Evolutionary conservation across 2,888 invertebrate genomes (phyloP), one percentile per base, ranked within the genome.

Genomic region (Cryptophagus acutangulus): DNA sequence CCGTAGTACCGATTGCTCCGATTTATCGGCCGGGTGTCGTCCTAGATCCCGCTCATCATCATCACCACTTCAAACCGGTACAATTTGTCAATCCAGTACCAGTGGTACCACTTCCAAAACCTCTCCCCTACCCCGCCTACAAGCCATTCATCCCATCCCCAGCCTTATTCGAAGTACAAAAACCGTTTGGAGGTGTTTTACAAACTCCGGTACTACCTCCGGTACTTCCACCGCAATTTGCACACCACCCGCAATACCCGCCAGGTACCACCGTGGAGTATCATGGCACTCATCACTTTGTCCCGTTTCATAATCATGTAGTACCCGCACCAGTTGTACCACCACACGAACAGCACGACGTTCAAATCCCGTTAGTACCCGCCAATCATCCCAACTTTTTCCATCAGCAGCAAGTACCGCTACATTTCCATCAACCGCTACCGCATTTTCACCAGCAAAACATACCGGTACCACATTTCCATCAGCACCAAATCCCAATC

Each of bases 121-220:
- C 16, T 3, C 26, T 13, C 3, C 10, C n/a, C 9, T 6, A 9
- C 9, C 6, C 20, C 25, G 43, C 17, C 24, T 46, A 1, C 36
- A 41, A 40, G 28, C 51, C 48, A 3, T 47, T 52, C 17, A 34
- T 42, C 17, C 57, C 52, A 5, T 47, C 55, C 5, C 46, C 55
- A 13, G 45, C 46, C 6, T 40, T 63, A 13, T 58, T 61, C 16
- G 59, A 63, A 45, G 61, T 61, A 3, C 49, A 57, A n/a, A 60
- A 53, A 37, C 63, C 65, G 2, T 53, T 62, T 33, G 45, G 63
- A 20, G 60, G 59, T 3, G 63, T 64, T 4, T 41, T 63, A 10
- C 63, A 62, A 3, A 44, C 55, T 14, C 59, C 58, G 4, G 52
- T 61, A 31, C 39, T 61, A 15, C 52, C 14, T 3, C 33, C 31